Conservation (phyloP, 2,113 vertebrate genomes). For the Phyllopteryx taeniolatus region DNA sequence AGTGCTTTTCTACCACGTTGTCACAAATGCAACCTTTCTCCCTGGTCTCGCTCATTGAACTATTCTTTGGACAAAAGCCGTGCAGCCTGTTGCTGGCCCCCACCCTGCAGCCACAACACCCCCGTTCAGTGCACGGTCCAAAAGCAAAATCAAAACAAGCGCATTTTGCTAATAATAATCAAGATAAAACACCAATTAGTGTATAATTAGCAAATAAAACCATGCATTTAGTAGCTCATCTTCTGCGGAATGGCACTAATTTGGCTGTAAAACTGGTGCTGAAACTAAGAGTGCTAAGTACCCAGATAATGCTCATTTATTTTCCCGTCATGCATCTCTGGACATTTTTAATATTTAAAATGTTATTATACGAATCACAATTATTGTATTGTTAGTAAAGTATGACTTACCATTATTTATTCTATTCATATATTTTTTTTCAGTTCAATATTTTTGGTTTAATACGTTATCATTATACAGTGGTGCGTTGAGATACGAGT, state of each 20-base stretch:
- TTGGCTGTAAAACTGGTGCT: background rate
- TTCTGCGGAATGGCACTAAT: background rate
- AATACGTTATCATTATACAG: too few relatives aligned
- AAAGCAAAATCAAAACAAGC: background rate
- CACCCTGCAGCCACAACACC: background rate
- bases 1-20: constrained; percentile 59
- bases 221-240: background rate
- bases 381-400: too few relatives aligned
- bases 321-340: too few relatives aligned
- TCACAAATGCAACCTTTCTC: constrained; percentile 29
- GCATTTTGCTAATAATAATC: background rate
- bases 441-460: too few relatives aligned
- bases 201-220: background rate
- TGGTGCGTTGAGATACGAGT: too few relatives aligned
- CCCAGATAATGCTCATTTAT: too few relatives aligned
- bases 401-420: too few relatives aligned
- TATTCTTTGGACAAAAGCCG: constrained; percentile 36
- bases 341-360: too few relatives aligned
- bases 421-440: too few relatives aligned
- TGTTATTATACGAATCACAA: too few relatives aligned
- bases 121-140: background rate
- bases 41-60: constrained; percentile 12
- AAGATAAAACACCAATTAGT: background rate
- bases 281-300: background rate
- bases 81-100: constrained; percentile 8